Evolutionary conservation across 1,140 invertebrate genomes (phyloP).

Genomic region (Linepithema humile): DNA sequence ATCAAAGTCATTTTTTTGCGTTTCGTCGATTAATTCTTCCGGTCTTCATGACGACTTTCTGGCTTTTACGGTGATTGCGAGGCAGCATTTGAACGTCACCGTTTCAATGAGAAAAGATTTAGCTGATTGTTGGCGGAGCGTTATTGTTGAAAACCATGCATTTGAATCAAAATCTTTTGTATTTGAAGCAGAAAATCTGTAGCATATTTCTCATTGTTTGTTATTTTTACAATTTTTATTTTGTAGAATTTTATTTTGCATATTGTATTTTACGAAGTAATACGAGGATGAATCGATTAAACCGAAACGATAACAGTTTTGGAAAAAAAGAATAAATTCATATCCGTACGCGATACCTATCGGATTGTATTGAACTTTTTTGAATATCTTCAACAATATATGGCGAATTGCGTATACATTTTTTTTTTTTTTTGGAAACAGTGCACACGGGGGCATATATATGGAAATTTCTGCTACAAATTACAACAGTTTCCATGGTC

Average conservation of each 20-base stretch:
- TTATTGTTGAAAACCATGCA: background rate
- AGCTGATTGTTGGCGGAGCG: background rate
- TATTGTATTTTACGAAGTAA: slow-evolving; percentile 22
- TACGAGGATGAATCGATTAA: slow-evolving; percentile 47
- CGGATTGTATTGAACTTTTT: slow-evolving; percentile 43
- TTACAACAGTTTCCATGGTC: slow-evolving; percentile 29
- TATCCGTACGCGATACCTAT: slow-evolving; percentile 36
- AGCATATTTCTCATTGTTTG: background rate
- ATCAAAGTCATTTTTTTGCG: background rate
- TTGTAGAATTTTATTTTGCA: slow-evolving; percentile 6
- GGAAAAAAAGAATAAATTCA: slow-evolving; percentile 47
- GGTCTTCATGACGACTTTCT: background rate
- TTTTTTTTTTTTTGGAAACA: slow-evolving; percentile 25
- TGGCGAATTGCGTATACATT: slow-evolving; percentile 31
- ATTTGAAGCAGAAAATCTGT: background rate
- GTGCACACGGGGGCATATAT: slow-evolving; percentile 7
- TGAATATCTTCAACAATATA: slow-evolving; percentile 52
- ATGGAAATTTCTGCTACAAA: slow-evolving; percentile 52
- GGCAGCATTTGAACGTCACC: background rate
- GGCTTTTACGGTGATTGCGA: slow-evolving; percentile 34
- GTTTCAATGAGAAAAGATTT: slow-evolving; percentile 1
- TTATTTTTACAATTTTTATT: slow-evolving; percentile 1
- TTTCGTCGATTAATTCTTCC: slow-evolving; percentile 37
- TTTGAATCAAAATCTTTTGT: background rate
- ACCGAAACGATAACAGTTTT: slow-evolving; percentile 42